Conservation (phyloP, 2,888 invertebrate species). For the Microchrysa polita region DNA sequence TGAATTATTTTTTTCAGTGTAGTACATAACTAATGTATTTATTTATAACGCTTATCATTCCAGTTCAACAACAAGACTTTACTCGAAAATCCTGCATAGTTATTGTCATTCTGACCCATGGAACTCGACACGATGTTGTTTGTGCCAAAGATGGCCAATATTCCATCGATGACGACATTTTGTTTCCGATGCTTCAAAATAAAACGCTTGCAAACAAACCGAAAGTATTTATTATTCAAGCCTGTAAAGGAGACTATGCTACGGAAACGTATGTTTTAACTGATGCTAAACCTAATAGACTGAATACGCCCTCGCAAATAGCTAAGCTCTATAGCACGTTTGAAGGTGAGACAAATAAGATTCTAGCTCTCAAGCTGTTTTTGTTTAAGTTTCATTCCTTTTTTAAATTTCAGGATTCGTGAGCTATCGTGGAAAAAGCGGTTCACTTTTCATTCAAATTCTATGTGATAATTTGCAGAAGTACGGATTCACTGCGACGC, state of each 20-base stretch:
- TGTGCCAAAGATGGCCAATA: conserved; percentile 60
- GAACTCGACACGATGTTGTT: conserved; percentile 57
- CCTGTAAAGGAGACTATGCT: conserved; percentile 59
- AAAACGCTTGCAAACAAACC: conserved; percentile 58
- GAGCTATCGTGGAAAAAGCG: conserved; percentile 59
- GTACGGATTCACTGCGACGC: conserved; percentile 55
- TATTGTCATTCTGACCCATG: conserved; percentile 61
- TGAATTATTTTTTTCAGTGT: too few relatives aligned
- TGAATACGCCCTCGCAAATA: conserved; percentile 59
- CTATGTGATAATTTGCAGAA: conserved; percentile 57
- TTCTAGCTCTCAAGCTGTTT: too few relatives aligned
- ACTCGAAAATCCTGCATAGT: conserved; percentile 58
- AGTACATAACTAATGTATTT: too few relatives aligned
- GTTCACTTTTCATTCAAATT: conserved; percentile 60
- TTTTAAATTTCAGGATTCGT: conserved; percentile 56
- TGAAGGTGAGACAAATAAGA: conserved; percentile 60
- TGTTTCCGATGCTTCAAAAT: conserved; percentile 61
- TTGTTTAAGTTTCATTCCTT: too few relatives aligned
- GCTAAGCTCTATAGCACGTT: conserved; percentile 63
- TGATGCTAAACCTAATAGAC: conserved; percentile 3
- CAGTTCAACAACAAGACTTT: conserved; percentile 59
- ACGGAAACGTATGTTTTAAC: conserved; percentile 51
- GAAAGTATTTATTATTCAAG: conserved; percentile 62
- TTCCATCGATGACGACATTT: conserved; percentile 57
- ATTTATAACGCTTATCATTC: too few relatives aligned